Evolutionary conservation across 2,113 vertebrate genomes (phyloP).

Genomic region (Andinoacara biseriatus): DNA sequence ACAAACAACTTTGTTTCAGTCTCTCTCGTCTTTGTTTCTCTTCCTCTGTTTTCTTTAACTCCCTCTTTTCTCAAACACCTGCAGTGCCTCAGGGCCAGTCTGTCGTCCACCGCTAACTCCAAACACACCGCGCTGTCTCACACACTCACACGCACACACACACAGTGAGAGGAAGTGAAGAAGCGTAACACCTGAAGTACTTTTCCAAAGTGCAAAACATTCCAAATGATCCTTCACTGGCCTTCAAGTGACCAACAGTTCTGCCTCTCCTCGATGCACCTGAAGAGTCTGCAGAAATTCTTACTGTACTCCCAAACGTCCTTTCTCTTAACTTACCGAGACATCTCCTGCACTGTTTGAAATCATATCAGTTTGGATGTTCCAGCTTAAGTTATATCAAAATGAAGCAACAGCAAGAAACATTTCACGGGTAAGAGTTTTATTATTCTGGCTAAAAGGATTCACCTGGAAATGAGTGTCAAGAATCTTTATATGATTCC

Average conservation of each 20-base stretch:
- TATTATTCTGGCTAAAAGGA: not conserved
- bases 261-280: not conserved
- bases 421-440: not conserved
- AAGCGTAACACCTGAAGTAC: constrained; percentile 46
- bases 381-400: not conserved
- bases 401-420: not conserved
- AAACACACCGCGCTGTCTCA: constrained; percentile 36
- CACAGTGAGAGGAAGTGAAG: constrained; percentile 47
- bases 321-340: no score
- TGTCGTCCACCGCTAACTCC: constrained; percentile 53
- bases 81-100: constrained; percentile 73
- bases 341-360: no score
- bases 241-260: constrained; percentile 1
- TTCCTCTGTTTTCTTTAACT: not conserved
- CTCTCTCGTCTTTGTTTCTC: not conserved
- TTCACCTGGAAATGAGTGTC: not conserved
- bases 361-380: not conserved
- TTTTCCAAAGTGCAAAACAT: constrained; percentile 62
- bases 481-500: not conserved
- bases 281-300: not conserved
- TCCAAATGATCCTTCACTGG: constrained; percentile 13
- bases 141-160: constrained; percentile 31
- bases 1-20: not conserved
- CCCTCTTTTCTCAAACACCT: constrained; percentile 70
- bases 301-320: not conserved